Evolutionary conservation across 2,113 vertebrate genomes (phyloP), one percentile per base, ranked within the genome.

Genomic region (Rhinopithecus roxellana): DNA sequence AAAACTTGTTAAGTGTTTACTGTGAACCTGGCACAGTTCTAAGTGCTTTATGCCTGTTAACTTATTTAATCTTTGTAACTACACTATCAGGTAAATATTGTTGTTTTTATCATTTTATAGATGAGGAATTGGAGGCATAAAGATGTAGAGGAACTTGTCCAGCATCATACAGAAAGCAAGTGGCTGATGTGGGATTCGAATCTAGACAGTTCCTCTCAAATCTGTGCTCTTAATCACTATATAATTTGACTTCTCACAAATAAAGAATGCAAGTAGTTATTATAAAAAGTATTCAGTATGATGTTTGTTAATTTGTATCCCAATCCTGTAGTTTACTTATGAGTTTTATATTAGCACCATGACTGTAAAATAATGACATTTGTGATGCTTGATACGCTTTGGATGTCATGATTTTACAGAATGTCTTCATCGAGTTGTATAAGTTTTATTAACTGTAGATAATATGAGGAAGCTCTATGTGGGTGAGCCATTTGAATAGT

Each of bases 381-480:
- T 48, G 30, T 74, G 86, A 55, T 95, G 35, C 48, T 38, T 14
- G 64, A 12, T 77, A 57, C 52, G 16, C 84, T 81, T 85, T 93
- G 88, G 90, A 64, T 94, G 43, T 64, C 69, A 40, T 79, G 52
- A 82, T 89, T 69, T 57, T 90, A 45, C 25, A 59, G 50, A 95
- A 80, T 13, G 38, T 95, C 61, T 94, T 93, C 16, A 30, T 88
- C 55, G 69, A 80, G 27, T 70, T 92, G 61, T 92, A 14, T 43
- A 93, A 74, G 80, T 92, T 94, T 89, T 93, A 57, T 95, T 90
- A 95, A 83, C 74, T 96, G 48, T 86, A 92, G 90, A 89, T 87
- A 93, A n/a, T 83, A 75, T 80, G 40, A 64, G 50, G 86, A 96
- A 96, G 27, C 87, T 92, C 40, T 95, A 17, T 95, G 93, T 95